phyloP scores from a whole-genome alignment of 2,888 invertebrate species.

The Embidobia sp. region DNA sequence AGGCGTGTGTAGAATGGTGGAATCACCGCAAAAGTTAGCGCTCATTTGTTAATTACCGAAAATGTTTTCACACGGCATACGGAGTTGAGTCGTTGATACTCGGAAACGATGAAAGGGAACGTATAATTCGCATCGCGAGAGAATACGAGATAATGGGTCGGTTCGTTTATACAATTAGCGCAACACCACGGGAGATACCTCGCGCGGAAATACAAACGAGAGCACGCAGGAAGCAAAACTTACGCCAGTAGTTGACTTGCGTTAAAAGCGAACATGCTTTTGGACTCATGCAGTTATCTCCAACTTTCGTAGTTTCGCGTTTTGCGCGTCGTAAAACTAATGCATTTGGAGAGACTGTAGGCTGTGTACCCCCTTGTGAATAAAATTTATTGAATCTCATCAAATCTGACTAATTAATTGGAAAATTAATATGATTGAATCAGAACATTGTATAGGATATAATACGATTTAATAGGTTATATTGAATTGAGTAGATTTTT shows the following conservation, averaged over 20 bases:
- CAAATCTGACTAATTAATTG: too few species aligned
- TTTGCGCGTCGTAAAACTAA: conserved; percentile 43
- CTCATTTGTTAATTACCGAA: conserved; percentile 27
- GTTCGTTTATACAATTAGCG: conserved; percentile 63
- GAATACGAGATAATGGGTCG: conserved; percentile 49
- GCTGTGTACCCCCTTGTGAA: too few species aligned
- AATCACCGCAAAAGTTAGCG: conserved; percentile 26
- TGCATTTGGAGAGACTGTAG: conserved; percentile 8
- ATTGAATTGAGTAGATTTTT: too few species aligned
- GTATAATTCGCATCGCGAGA: conserved; percentile 50
- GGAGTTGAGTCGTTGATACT: not conserved
- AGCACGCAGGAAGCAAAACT: conserved; percentile 47
- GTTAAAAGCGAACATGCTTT: conserved; percentile 53
- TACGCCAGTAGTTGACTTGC: conserved; percentile 41
- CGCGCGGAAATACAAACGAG: conserved; percentile 47
- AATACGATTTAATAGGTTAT: too few species aligned
- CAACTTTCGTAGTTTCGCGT: conserved; percentile 50
- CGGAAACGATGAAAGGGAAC: conserved; percentile 16
- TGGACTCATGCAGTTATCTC: conserved; percentile 38
- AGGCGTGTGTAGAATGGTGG: too few species aligned
- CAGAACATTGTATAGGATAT: too few species aligned
- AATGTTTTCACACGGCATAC: conserved; percentile 26
- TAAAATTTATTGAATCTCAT: too few species aligned
- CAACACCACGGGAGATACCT: conserved; percentile 28
- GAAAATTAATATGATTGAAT: too few species aligned